These are phyloP conservation scores for Pavo muticus DNA, from an alignment of 2,113 vertebrate species.

Conservation along the genomic window DNA sequence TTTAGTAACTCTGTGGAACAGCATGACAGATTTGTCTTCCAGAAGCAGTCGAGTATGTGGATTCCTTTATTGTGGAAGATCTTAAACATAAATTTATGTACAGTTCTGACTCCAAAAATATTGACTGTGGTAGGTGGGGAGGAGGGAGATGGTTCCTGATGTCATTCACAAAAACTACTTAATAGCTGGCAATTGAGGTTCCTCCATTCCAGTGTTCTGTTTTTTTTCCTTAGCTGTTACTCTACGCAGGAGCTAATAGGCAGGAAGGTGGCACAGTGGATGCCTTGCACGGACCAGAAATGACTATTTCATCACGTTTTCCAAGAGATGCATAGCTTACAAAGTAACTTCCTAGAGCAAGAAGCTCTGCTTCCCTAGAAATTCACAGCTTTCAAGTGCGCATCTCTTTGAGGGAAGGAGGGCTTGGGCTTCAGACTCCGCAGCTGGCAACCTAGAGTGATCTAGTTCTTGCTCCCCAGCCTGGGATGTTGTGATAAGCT, in stretches of 20 bases:
- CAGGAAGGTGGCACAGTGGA: not conserved
- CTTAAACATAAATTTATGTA: not conserved
- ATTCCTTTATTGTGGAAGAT: not conserved
- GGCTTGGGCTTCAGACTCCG: not conserved
- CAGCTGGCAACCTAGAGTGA: not conserved
- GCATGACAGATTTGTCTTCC: not conserved
- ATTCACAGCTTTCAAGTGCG: not conserved
- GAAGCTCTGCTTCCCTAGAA: not conserved
- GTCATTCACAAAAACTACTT: rapidly evolving
- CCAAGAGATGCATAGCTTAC: not conserved
- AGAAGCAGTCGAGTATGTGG: not conserved
- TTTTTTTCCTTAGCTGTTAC: not conserved
- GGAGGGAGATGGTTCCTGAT: not conserved
- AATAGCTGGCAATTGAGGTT: not conserved
- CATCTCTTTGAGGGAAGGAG: not conserved
- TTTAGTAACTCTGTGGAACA: not conserved
- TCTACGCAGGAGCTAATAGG: not conserved
- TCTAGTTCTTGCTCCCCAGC: not conserved
- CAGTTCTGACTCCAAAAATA: not conserved
- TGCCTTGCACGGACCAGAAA: not conserved
- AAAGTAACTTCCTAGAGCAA: not conserved
- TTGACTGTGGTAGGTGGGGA: not conserved
- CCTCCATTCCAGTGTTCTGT: not conserved
- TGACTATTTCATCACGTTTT: not conserved
- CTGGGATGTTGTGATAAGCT: not conserved